Percentiles rank a stretch among this genome's conserved stretches.
Evolutionary conservation across 1,140 invertebrate species (phyloP).

Genomic region (Heliothis subflexa): DNA sequence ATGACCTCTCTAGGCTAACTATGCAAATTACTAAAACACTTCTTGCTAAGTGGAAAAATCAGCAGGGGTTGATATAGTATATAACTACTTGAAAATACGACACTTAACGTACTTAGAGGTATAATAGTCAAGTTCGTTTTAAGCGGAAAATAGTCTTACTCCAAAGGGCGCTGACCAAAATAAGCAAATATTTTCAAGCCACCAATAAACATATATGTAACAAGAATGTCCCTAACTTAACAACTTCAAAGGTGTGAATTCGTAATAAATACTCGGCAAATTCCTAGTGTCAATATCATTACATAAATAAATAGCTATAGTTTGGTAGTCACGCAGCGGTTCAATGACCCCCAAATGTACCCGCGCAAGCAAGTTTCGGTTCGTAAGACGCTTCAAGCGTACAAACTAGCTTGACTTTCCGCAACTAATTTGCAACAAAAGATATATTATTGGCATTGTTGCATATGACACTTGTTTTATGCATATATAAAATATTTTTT

Average conservation of each 20-base stretch:
- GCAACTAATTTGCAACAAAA: constrained; percentile 15
- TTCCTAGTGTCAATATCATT: constrained; percentile 35
- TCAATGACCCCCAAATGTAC: constrained; percentile 53
- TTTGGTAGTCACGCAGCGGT: constrained; percentile 54
- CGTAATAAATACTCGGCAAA: constrained; percentile 36
- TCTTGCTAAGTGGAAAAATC: not conserved
- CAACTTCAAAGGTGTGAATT: constrained; percentile 34
- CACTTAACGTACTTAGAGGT: too few species aligned
- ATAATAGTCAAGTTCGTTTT: too few species aligned
- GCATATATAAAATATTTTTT: not conserved
- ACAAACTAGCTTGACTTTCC: not conserved
- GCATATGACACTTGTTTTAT: not conserved
- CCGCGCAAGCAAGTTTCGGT: constrained; percentile 6
- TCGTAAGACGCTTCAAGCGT: not conserved
- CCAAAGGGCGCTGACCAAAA: not conserved
- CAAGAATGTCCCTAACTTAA: constrained; percentile 6
- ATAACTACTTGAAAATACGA: not conserved
- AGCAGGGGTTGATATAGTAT: not conserved
- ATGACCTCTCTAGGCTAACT: not conserved
- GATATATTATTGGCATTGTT: not conserved
- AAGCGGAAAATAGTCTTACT: not conserved
- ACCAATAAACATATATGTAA: not conserved
- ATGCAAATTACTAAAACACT: not conserved
- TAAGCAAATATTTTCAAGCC: not conserved
- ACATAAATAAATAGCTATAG: constrained; percentile 52